Evolutionary conservation across 2,113 vertebrate species (phyloP).

Genomic region (Cinclus cinclus): DNA sequence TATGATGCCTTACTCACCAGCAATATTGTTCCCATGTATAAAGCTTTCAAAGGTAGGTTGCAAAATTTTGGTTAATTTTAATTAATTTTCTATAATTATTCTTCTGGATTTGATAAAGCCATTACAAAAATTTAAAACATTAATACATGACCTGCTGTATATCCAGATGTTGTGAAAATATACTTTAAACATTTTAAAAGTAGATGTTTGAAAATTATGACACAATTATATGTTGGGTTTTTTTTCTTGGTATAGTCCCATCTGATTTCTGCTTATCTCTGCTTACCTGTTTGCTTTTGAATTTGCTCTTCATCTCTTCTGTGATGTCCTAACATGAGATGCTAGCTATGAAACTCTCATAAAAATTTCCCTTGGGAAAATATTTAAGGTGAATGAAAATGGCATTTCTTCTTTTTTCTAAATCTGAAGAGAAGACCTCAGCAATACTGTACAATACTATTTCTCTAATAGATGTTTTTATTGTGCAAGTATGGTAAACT

Average conservation of each 20-base stretch:
- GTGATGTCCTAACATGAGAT: neutral
- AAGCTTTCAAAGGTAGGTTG: slow-evolving; percentile 84
- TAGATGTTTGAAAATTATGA: neutral
- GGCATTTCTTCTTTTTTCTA: neutral
- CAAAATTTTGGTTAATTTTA: neutral
- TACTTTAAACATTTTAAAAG: neutral
- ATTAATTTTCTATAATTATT: neutral
- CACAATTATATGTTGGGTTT: accelerated
- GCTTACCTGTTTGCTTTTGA: neutral
- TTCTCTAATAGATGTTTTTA: neutral
- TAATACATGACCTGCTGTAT: neutral
- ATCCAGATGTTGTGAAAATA: neutral
- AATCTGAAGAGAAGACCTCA: neutral
- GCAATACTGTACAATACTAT: neutral
- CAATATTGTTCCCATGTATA: slow-evolving; percentile 89
- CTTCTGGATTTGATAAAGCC: neutral
- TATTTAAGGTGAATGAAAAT: neutral
- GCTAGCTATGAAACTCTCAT: neutral
- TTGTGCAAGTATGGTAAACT: neutral
- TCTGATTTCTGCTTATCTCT: neutral
- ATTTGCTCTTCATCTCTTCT: neutral
- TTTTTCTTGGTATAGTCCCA: neutral
- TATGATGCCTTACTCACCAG: slow-evolving; percentile 86
- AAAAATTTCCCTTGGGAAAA: neutral
- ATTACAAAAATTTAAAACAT: neutral